Percentiles rank a stretch among this genome's conserved stretches.
Evolutionary conservation across 2,888 invertebrate species (phyloP).

Genomic region (Noctua pronuba): DNA sequence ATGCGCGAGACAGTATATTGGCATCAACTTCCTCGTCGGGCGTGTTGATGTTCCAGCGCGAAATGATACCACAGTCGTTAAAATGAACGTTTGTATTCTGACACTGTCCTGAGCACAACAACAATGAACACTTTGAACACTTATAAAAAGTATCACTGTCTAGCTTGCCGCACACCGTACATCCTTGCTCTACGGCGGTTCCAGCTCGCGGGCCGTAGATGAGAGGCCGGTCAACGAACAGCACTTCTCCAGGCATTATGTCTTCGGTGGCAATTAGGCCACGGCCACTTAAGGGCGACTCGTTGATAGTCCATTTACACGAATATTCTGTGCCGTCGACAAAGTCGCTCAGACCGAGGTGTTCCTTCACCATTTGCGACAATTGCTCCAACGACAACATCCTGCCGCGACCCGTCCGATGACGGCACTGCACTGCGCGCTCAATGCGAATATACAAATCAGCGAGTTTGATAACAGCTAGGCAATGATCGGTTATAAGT

Average conservation of each 20-base stretch:
- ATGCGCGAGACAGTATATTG: constrained; percentile 79
- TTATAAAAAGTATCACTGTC: constrained; percentile 81
- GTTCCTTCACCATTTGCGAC: constrained; percentile 85
- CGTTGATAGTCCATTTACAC: constrained; percentile 90
- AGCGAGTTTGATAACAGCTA: constrained; percentile 85
- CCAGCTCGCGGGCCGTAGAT: constrained; percentile 92
- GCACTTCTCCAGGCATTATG: constrained; percentile 92
- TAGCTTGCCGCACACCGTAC: constrained; percentile 92
- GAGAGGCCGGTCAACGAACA: constrained; percentile 93
- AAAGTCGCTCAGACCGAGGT: constrained; percentile 81
- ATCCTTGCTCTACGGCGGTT: constrained; percentile 89
- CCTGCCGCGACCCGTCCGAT: constrained; percentile 84
- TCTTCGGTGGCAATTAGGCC: constrained; percentile 93
- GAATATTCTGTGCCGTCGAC: constrained; percentile 75
- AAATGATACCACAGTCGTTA: constrained; percentile 92
- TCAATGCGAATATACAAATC: constrained; percentile 84
- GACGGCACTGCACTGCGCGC: constrained; percentile 86
- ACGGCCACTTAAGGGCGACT: constrained; percentile 92
- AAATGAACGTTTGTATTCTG: constrained; percentile 90
- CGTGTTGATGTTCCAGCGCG: constrained; percentile 89
- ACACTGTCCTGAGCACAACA: constrained; percentile 92
- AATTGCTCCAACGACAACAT: constrained; percentile 89
- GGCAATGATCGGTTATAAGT: constrained; percentile 79
- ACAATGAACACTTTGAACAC: constrained; percentile 92
- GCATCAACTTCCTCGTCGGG: constrained; percentile 83